Evolutionary conservation across 2,888 invertebrate species (phyloP), one percentile per base, ranked within the genome.

Genomic region (Eulithis testata): DNA sequence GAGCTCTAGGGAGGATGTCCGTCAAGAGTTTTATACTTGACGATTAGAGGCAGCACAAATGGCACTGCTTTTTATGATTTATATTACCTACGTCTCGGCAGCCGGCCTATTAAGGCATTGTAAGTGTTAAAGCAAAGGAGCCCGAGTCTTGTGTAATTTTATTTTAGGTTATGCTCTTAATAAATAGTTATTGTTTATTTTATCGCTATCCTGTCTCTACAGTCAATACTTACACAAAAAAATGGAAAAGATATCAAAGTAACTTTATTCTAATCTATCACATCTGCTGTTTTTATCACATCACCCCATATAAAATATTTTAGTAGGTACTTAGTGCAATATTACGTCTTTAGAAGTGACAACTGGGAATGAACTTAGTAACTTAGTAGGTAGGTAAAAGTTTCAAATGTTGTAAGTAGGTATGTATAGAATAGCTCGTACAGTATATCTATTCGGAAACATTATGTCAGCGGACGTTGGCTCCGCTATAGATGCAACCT

Each of bases 381-480:
- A 21, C 21, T 1, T 9, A 40, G 8, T 8, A 40, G 8, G 8
- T 40, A 40, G 1, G 0, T 21, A 2, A 21, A 21, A 1, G 21
- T 1, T 21, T 21, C 2, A 21, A 21, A 21, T 21, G 21, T 1
- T 21, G 21, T 8, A 40, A 9, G 2, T 40, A 6, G 8, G 4
- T 40, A 40, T 40, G 40, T 40, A 40, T 40, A 40, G 40, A 31
- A 31, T 4, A 47, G 14, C 14, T 8, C 47, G 31, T 65, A 58
- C 74, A 77, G 86, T 88, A 86, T 86, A 88, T 88, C 86, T 83
- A 80, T 82, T 80, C 80, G 78, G 75, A 73, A 79, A 73, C 81
- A 86, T 89, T 88, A 90, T 89, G 90, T 91, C 90, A 84, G 80
- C 69, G 72, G 80, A 80, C 88, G 80, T 84, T 85, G 86, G 72